These are phyloP conservation scores for Tiliqua scincoides DNA, from an alignment of 2,113 vertebrate species.

Conservation along the genomic window DNA sequence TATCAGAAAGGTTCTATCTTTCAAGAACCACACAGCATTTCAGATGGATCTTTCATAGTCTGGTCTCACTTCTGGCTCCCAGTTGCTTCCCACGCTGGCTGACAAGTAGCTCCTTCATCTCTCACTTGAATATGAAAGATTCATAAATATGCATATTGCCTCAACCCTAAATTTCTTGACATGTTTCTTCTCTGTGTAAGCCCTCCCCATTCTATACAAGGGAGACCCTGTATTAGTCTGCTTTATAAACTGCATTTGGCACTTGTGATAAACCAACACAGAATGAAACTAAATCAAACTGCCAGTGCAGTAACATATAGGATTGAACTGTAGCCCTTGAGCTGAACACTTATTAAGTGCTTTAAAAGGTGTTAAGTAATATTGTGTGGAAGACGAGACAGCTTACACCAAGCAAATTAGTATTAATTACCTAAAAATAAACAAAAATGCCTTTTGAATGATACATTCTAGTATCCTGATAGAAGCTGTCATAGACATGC, in stretches of 20 bases:
- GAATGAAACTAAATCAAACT: neutral
- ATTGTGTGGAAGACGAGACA: slow-evolving; percentile 14
- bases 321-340: neutral
- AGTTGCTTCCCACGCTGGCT: too few relatives aligned
- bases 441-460: slow-evolving; percentile 40
- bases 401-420: neutral
- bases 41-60: too few relatives aligned
- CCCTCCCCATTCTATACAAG: neutral
- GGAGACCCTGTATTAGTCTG: neutral
- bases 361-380: slow-evolving; percentile 15
- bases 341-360: slow-evolving; percentile 22
- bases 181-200: neutral
- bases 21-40: too few relatives aligned
- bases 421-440: neutral
- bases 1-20: too few relatives aligned
- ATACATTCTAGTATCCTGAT: slow-evolving; percentile 27
- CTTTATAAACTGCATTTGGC: neutral
- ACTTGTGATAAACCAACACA: neutral
- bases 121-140: too few relatives aligned
- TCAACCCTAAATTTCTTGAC: neutral
- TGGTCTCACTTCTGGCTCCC: too few relatives aligned
- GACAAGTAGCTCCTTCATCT: too few relatives aligned
- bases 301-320: too few relatives aligned
- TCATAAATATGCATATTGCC: neutral
- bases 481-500: slow-evolving; percentile 51